Evolutionary conservation across 2,113 vertebrate species (phyloP).

Genomic region (Varanus salvator): DNA sequence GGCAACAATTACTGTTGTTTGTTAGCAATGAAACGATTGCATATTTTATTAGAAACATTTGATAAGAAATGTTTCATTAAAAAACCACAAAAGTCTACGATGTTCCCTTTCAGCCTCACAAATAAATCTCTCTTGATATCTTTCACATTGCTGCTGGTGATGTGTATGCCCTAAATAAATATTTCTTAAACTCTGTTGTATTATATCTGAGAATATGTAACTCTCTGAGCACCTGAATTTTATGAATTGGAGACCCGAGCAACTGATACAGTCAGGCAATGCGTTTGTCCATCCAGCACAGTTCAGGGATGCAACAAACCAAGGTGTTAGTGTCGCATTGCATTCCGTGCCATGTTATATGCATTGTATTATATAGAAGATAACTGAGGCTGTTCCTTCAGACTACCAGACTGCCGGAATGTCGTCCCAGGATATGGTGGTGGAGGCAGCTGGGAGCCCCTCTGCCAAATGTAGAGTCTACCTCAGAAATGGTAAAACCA

Average conservation of each 20-base stretch:
- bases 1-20: too few species aligned
- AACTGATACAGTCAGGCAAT: not conserved
- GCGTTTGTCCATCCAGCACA: not conserved
- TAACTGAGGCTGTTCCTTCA: not conserved
- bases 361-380: not conserved
- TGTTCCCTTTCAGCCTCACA: not conserved
- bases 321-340: not conserved
- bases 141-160: not conserved
- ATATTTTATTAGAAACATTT: too few species aligned
- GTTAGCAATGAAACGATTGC: too few species aligned
- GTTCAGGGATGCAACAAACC: not conserved
- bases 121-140: not conserved
- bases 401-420: not conserved
- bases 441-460: not conserved
- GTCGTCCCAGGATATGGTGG: not conserved
- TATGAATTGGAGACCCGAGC: not conserved
- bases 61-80: too few species aligned
- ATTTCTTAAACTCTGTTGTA: not conserved
- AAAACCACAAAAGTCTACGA: not conserved
- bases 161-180: not conserved
- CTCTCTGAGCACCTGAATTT: not conserved
- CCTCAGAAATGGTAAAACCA: not conserved
- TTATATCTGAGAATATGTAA: not conserved
- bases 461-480: not conserved
- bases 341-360: not conserved